Evolutionary conservation across 2,797 vertebrate species (phyloP).

Genomic region (Alfaro cultratus): DNA sequence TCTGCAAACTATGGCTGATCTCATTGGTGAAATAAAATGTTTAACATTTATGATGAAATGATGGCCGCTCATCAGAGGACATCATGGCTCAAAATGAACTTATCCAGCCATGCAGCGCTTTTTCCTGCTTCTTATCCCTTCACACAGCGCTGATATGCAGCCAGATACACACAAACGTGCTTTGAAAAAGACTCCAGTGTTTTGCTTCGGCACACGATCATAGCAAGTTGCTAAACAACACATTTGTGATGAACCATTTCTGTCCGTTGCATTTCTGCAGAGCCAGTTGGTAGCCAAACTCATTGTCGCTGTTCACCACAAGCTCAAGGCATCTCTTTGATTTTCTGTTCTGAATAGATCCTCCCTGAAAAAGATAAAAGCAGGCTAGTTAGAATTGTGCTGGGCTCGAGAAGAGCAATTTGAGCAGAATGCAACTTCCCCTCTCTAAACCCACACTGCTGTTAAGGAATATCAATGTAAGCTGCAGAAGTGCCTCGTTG

Average conservation of each 20-base stretch:
- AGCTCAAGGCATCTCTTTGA: conserved; percentile 97
- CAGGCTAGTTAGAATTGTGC: conserved; percentile 53
- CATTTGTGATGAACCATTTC: conserved; percentile 94
- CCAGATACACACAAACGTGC: conserved; percentile 25
- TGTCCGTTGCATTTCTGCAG: conserved; percentile 96
- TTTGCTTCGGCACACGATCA: conserved; percentile 69
- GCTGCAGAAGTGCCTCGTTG: conserved; percentile 30
- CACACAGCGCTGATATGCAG: conserved; percentile 26
- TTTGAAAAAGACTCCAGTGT: conserved; percentile 25
- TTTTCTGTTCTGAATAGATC: conserved; percentile 96
- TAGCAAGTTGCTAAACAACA: conserved; percentile 84
- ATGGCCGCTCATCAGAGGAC: conserved; percentile 65
- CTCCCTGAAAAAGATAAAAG: conserved; percentile 85
- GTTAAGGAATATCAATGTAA: conserved; percentile 41
- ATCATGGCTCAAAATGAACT: conserved; percentile 55
- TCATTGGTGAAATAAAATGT: conserved; percentile 77
- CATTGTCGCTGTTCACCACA: conserved; percentile 88
- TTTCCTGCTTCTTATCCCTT: conserved; percentile 22
- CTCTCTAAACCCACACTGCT: conserved; percentile 47
- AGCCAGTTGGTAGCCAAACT: conserved; percentile 93
- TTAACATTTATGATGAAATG: conserved; percentile 80
- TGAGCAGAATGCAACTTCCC: conserved; percentile 32
- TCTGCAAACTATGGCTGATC: conserved; percentile 69
- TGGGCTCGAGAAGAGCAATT: conserved; percentile 42
- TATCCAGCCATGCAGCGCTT: conserved; percentile 35